phyloP scores from a whole-genome alignment of 30 jellyfish, hydroid and myxozoan genomes.

The Clytia hemisphaerica region DNA sequence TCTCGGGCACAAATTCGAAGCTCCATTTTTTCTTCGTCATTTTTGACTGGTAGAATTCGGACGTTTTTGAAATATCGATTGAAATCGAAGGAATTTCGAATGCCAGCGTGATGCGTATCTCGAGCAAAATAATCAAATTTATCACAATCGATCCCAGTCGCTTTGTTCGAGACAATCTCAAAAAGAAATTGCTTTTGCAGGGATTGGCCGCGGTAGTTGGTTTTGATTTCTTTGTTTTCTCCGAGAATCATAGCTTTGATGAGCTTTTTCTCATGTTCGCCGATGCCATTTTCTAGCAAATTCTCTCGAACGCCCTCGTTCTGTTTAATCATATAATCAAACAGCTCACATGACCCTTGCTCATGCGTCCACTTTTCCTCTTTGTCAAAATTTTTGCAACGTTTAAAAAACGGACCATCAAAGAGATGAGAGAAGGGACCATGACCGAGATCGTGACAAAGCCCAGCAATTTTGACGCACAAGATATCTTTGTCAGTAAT shows the following conservation, averaged over 20 bases:
- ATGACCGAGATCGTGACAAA: conserved; percentile 97
- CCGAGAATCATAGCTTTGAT: conserved; percentile 55
- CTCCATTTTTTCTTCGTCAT: conserved; percentile 54
- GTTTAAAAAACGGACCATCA: conserved; percentile 43
- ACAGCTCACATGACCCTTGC: conserved; percentile 66
- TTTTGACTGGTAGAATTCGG: conserved; percentile 56
- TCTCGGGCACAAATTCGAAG: conserved; percentile 81
- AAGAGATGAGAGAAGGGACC: conserved; percentile 92
- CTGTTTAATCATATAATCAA: conserved; percentile 54
- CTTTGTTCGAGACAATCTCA: conserved; percentile 84
- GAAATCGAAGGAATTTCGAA: conserved; percentile 60
- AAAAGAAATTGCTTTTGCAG: no score
- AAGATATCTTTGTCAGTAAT: conserved; percentile 62
- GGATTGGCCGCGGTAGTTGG: no score
- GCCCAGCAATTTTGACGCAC: conserved; percentile 90
- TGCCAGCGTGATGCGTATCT: conserved; percentile 77
- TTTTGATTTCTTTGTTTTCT: no score
- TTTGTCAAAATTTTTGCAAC: no score
- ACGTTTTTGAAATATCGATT: conserved; percentile 64
- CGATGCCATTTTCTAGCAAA: conserved; percentile 23
- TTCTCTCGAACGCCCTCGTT: conserved; percentile 32
- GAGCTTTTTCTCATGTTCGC: conserved; percentile 36
- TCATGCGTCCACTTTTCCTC: conserved; percentile 94
- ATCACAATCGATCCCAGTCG: conserved; percentile 90
- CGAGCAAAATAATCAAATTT: conserved; percentile 92